phyloP scores from a whole-genome alignment of 2,797 vertebrate genomes.

The Pteropus rufus region DNA sequence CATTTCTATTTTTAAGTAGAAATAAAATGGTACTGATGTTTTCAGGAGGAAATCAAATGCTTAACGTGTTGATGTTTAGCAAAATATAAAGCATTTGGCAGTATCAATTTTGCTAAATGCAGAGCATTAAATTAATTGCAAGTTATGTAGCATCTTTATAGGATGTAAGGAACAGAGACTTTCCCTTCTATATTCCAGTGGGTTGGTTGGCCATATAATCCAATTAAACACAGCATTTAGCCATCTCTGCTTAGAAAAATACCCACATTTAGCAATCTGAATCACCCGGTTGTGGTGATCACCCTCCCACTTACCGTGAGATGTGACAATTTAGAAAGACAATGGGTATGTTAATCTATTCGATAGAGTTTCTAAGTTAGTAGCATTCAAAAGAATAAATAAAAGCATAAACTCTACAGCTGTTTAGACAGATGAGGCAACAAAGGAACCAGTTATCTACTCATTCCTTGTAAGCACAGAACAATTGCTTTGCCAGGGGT shows the following conservation, averaged over 20 bases:
- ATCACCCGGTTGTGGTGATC: constrained; percentile 69
- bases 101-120: constrained; percentile 41
- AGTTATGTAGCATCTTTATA: constrained; percentile 5
- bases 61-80: constrained; percentile 40
- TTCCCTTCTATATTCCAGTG: background rate
- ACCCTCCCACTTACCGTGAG: constrained; percentile 57
- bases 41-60: constrained; percentile 35
- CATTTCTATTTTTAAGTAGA: constrained; percentile 40
- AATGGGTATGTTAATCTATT: constrained; percentile 71
- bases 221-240: constrained; percentile 57
- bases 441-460: constrained; percentile 59
- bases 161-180: background rate
- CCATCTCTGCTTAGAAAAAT: constrained; percentile 68
- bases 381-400: constrained; percentile 73
- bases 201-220: constrained; percentile 31
- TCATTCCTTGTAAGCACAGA: constrained; percentile 61
- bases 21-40: constrained; percentile 1
- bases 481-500: constrained; percentile 43
- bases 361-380: constrained; percentile 68
- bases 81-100: constrained; percentile 11
- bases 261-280: constrained; percentile 66
- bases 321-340: constrained; percentile 76
- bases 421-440: constrained; percentile 72
- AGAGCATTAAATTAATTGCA: constrained; percentile 53
- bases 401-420: constrained; percentile 71